A percentile compares a stretch with the other conserved stretches of the same genome.
These are phyloP conservation scores for Dasyornis broadbenti DNA, from an alignment of 2,113 vertebrate genomes.

Conservation along the genomic window DNA sequence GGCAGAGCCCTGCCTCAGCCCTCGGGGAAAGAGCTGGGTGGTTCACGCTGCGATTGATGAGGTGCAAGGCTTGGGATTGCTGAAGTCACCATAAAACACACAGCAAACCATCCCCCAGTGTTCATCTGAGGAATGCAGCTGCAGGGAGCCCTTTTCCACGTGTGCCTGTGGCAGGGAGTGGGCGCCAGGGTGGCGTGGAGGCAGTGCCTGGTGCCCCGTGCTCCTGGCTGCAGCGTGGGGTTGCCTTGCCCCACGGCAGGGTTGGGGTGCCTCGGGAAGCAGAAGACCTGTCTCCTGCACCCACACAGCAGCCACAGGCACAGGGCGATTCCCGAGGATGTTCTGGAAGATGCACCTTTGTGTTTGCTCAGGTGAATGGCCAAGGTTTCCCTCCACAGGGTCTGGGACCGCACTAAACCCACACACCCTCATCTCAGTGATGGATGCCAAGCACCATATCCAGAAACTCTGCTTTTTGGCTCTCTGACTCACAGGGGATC, in stretches of 20 bases:
- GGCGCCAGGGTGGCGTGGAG: fast-evolving
- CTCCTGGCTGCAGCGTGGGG: neutral
- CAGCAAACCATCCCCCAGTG: fast-evolving
- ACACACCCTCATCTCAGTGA: fast-evolving
- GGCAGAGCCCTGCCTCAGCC: neutral
- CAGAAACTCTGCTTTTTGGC: neutral
- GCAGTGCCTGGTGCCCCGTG: neutral
- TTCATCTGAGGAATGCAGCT: neutral
- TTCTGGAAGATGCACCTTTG: neutral
- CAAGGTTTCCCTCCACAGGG: neutral
- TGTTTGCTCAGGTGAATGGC: neutral
- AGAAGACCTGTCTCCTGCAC: fast-evolving
- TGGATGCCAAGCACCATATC: neutral
- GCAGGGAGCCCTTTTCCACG: neutral
- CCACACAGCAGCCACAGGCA: fast-evolving
- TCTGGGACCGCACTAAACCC: neutral
- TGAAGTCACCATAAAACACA: neutral
- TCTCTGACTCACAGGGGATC: neutral
- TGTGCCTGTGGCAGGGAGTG: fast-evolving
- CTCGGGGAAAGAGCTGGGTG: fast-evolving
- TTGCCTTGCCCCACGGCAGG: conserved; percentile 19
- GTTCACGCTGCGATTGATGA: neutral
- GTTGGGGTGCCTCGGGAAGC: fast-evolving
- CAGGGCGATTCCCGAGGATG: neutral
- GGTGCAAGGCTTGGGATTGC: fast-evolving